Evolutionary conservation across 2,113 vertebrate genomes (phyloP).

Genomic region (Acrocephalus arundinaceus): DNA sequence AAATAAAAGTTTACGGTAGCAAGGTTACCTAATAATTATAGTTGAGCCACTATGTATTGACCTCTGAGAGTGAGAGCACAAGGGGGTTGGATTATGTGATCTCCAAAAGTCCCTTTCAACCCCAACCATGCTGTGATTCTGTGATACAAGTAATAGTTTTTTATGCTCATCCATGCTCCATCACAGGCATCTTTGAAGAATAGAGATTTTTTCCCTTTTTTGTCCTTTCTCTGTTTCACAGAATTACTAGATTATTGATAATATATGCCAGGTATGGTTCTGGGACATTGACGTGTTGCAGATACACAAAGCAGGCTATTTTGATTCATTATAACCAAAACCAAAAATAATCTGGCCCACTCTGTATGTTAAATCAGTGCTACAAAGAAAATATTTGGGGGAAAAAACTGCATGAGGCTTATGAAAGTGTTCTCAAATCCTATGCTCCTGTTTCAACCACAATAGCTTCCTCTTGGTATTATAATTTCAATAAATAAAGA

Average conservation of each 20-base stretch:
- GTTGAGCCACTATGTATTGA: not conserved
- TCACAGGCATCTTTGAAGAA: not conserved
- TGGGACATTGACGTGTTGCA: not conserved
- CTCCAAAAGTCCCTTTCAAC: not conserved
- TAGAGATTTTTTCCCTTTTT: not conserved
- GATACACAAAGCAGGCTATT: not conserved
- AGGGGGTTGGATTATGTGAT: accelerated
- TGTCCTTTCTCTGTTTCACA: not conserved
- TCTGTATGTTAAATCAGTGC: not conserved
- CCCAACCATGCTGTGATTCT: not conserved
- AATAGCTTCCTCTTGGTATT: not conserved
- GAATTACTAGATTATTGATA: not conserved
- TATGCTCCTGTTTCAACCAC: not conserved
- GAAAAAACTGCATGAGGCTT: not conserved
- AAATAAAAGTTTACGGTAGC: not conserved
- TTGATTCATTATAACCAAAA: not conserved
- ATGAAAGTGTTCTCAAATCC: not conserved
- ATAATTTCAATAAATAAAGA: not conserved
- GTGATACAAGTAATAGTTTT: not conserved
- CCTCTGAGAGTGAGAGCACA: not conserved
- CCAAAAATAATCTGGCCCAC: not conserved
- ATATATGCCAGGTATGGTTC: not conserved
- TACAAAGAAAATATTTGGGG: not conserved
- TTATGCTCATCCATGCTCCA: not conserved
- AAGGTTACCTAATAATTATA: not conserved